Conservation (phyloP, 2,113 vertebrate genomes). For the Leucopsar rothschildi region DNA sequence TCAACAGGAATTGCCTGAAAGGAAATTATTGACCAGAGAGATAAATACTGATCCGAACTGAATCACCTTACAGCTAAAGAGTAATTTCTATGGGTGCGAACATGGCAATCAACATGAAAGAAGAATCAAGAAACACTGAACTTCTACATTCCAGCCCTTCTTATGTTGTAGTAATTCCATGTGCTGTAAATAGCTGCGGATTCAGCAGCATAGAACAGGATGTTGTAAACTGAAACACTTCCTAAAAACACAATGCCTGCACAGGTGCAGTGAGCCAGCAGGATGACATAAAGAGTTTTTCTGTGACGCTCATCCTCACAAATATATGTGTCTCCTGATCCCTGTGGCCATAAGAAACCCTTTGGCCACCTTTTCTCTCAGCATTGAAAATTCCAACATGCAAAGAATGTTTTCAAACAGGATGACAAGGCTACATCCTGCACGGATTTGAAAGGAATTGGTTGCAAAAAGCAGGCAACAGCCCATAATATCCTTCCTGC, state of each 20-base stretch:
- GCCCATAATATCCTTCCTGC: slow-evolving; percentile 46
- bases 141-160: not conserved
- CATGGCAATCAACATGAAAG: not conserved
- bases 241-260: slow-evolving; percentile 51
- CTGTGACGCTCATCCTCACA: slow-evolving; percentile 40
- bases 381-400: not conserved
- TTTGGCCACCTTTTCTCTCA: slow-evolving; percentile 6
- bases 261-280: slow-evolving; percentile 46
- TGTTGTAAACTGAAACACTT: slow-evolving; percentile 49
- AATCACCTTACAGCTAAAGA: not conserved
- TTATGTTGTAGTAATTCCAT: not conserved
- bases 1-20: not conserved
- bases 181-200: slow-evolving; percentile 34
- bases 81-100: not conserved
- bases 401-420: slow-evolving; percentile 17
- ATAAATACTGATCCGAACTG: not conserved
- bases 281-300: slow-evolving; percentile 8
- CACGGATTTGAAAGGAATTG: slow-evolving; percentile 6
- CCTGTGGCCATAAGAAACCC: not conserved
- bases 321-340: slow-evolving; percentile 2
- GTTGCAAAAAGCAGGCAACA: slow-evolving; percentile 8
- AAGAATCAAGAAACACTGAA: not conserved
- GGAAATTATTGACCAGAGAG: not conserved
- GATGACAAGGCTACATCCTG: slow-evolving; percentile 50
- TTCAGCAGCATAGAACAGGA: slow-evolving; percentile 28